Base-by-base conservation (phyloP, 2,797 vertebrate species). In the Podarcis siculus region DNA sequence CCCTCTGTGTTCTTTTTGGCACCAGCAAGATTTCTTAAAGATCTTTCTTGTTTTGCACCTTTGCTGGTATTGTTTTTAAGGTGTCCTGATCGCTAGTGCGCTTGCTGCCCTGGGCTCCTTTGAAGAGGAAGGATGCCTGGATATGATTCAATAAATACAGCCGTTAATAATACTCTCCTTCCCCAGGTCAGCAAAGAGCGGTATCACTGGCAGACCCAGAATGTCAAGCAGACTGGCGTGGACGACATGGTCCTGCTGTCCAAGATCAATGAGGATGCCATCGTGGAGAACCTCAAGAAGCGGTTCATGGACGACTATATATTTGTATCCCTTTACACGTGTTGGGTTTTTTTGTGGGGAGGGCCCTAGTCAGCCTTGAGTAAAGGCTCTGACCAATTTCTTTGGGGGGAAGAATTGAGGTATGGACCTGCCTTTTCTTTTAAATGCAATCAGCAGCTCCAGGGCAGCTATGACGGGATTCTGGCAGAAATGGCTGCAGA, bases 171-270 rank as follows among this genome's bases (percentile, higher is more conserved):
- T 64, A 12, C 8, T 3, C 2, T 27, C 5, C 37, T 8, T 3
- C 9, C 2, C 39, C 95, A 98, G 98, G 98, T 97, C 55, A 98
- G 98, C 91, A 98, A 98, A 93, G 97, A 98, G 92, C 96, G 95
- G 0, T 98, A 97, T 90, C 97, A 98, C 90, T 98, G 98, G 98
- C 97, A 97, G 96, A 97, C 97, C 17, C 97, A 98, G 95, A 98
- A 98, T 23, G 97, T 98, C 82, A 98, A 97, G 94, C 97, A 98
- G 90, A 97, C 97, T 13, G 98, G 98, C 0, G 97, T 98, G 93
- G 98, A 98, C 8, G 98, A 98, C 94, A 98, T 98, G 98, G 98
- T 98, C 3, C 97, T 98, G 27, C 96, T 98, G 66, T 95, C 97
- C 89, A 98, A 98, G 87, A 97, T 98, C 96, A 98, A 3, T 1